A percentile compares a stretch with the other conserved stretches of the same genome.
Evolutionary conservation across 2,113 vertebrate genomes (phyloP).

Genomic region (Sigmodon hispidus): DNA sequence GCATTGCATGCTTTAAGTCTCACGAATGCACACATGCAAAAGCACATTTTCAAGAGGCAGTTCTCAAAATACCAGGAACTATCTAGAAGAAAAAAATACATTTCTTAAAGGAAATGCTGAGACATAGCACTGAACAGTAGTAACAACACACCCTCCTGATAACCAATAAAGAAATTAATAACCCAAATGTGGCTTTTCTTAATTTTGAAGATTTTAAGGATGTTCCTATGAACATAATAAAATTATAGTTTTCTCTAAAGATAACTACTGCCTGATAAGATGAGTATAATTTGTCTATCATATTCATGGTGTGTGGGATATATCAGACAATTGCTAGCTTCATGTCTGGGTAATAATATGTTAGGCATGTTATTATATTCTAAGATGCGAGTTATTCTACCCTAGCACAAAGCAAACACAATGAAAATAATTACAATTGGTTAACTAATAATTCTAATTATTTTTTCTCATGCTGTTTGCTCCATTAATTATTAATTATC

Average conservation of each 20-base stretch:
- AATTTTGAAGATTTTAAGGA: slow-evolving; percentile 17
- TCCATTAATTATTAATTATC: too few relatives aligned
- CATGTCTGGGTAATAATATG: not conserved
- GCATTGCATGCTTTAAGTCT: not conserved
- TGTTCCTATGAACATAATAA: not conserved
- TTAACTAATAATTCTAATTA: too few relatives aligned
- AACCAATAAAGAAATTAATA: not conserved
- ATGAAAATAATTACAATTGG: not conserved
- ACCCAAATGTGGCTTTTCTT: not conserved
- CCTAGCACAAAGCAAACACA: not conserved
- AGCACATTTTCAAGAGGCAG: not conserved
- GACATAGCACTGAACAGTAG: not conserved
- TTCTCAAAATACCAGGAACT: slow-evolving; percentile 23
- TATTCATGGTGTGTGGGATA: not conserved
- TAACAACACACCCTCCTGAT: not conserved
- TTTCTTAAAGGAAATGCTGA: not conserved
- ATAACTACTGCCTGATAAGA: not conserved
- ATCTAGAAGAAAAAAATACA: not conserved
- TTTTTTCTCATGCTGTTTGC: too few relatives aligned
- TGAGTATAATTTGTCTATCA: not conserved
- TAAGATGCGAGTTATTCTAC: too few relatives aligned
- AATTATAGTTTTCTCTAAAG: not conserved
- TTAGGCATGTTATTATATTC: not conserved
- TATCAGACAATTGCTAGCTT: not conserved
- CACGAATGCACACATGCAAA: not conserved